phyloP scores from a whole-genome alignment of 2,113 vertebrate genomes.

The Erythrocebus patas region DNA sequence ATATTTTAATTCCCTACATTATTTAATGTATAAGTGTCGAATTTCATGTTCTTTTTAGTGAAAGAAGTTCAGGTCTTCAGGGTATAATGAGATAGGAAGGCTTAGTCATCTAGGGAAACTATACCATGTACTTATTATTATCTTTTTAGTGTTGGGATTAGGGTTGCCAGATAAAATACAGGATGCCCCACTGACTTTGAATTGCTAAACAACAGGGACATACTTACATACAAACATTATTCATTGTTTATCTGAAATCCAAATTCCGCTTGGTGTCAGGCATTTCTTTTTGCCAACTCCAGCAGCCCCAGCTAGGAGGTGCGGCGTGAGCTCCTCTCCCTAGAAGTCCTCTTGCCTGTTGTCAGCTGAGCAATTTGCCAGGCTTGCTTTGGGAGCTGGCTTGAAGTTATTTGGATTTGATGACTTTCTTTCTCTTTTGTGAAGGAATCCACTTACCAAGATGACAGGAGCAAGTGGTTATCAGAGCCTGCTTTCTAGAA shows the following conservation, averaged over 20 bases:
- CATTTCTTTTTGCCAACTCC: neutral
- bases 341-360: neutral
- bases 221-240: neutral
- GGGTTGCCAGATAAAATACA: slow-evolving; percentile 29
- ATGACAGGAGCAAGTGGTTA: neutral
- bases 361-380: neutral
- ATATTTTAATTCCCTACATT: neutral
- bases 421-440: slow-evolving; percentile 33
- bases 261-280: neutral
- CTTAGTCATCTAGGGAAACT: neutral
- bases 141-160: neutral
- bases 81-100: neutral
- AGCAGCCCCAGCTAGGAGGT: no score
- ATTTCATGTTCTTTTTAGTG: neutral
- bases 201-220: neutral
- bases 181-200: neutral
- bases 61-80: neutral
- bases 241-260: slow-evolving; percentile 34
- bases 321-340: neutral
- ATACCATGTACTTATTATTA: neutral
- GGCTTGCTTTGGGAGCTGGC: neutral
- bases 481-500: slow-evolving; percentile 58
- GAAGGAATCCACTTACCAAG: neutral
- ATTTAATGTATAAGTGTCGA: neutral
- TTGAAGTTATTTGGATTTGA: slow-evolving; percentile 15